Evolutionary conservation across 2,888 invertebrate genomes (phyloP).

Genomic region (Bellardia pandia): DNA sequence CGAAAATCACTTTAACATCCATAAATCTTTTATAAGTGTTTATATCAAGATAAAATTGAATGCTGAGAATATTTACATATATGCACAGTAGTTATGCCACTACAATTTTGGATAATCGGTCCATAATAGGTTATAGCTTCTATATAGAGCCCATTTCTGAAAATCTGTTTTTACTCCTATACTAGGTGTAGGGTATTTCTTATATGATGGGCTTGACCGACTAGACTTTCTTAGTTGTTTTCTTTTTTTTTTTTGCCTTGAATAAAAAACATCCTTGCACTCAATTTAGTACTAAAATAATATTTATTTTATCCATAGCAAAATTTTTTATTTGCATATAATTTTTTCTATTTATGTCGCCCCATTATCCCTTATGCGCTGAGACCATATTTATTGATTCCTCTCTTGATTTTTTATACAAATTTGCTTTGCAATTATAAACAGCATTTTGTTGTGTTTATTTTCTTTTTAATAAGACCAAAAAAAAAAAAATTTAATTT

Average conservation of each 20-base stretch:
- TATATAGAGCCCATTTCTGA: no score
- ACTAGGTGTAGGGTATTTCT: no score
- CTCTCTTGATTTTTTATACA: background rate
- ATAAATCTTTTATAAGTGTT: no score
- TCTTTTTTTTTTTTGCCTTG: background rate
- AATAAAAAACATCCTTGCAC: background rate
- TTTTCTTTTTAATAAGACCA: background rate
- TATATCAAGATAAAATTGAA: no score
- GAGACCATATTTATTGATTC: conserved; percentile 6
- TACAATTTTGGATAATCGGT: no score
- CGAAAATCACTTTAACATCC: no score
- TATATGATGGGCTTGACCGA: no score
- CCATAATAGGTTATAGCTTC: no score
- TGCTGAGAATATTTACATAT: no score
- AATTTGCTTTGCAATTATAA: background rate
- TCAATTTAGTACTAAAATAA: conserved; percentile 15
- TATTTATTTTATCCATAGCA: conserved; percentile 18
- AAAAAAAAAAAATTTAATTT: conserved; percentile 20
- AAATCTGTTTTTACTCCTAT: no score
- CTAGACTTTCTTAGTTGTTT: no score
- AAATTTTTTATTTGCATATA: conserved; percentile 12
- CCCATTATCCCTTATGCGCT: conserved; percentile 18
- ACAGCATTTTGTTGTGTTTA: background rate
- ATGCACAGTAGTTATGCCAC: no score
- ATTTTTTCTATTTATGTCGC: conserved; percentile 14